Percentiles rank a stretch among this genome's conserved stretches.
phyloP scores from a whole-genome alignment of 2,113 vertebrate species.

The Lagopus muta region DNA sequence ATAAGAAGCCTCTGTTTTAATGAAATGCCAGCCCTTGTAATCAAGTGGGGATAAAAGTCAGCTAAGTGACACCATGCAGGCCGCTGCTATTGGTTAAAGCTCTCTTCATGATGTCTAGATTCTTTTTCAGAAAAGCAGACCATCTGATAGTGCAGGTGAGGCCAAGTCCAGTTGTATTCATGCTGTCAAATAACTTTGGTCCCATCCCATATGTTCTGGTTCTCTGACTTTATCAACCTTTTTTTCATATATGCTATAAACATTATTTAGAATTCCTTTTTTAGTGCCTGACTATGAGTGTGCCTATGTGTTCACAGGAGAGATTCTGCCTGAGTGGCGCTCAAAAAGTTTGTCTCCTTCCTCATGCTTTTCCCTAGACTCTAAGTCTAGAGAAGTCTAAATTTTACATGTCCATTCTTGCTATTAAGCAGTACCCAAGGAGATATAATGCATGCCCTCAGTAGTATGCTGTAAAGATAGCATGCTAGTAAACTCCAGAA shows the following conservation, averaged over 20 bases:
- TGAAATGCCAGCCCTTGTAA: background rate
- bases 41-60: background rate
- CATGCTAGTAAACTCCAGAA: background rate
- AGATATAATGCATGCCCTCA: background rate
- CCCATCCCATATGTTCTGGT: background rate
- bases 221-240: background rate
- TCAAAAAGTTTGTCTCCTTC: background rate
- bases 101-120: background rate
- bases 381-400: too few species aligned
- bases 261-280: background rate
- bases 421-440: background rate
- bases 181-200: accelerated
- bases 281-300: background rate
- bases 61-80: background rate
- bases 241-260: background rate
- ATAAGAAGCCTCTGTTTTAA: constrained; percentile 28
- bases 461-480: background rate
- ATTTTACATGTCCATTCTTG: background rate
- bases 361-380: background rate
- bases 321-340: background rate
- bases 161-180: background rate
- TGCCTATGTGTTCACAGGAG: background rate
- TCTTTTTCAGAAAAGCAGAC: background rate
- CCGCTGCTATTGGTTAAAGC: background rate
- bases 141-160: background rate